Evolutionary conservation across 2,888 invertebrate species (phyloP).

Genomic region (Pemphredon lugubris): DNA sequence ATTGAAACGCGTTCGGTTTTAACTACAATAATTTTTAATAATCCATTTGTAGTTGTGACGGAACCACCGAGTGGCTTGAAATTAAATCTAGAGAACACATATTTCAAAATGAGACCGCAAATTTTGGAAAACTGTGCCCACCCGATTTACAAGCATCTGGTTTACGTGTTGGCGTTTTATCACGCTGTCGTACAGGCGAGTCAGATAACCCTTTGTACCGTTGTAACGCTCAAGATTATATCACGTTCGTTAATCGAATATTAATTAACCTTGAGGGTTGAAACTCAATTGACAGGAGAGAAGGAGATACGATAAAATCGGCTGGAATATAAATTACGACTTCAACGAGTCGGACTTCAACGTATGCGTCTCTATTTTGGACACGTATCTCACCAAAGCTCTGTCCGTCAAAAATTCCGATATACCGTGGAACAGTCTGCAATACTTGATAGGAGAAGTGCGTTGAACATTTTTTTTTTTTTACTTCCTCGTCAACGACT

Average conservation of each 20-base stretch:
- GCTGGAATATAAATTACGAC: constrained; percentile 97
- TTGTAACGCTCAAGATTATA: neutral
- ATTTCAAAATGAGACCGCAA: constrained; percentile 90
- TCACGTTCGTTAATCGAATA: neutral
- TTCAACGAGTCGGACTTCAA: constrained; percentile 96
- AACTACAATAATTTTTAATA: no score
- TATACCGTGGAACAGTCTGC: constrained; percentile 94
- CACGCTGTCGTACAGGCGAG: constrained; percentile 93
- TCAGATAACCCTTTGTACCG: neutral
- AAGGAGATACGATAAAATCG: constrained; percentile 95
- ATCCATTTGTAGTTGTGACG: constrained; percentile 93
- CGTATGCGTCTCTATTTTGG: constrained; percentile 92
- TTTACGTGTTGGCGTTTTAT: constrained; percentile 95
- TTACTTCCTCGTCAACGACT: no score
- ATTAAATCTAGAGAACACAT: constrained; percentile 93
- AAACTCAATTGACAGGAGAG: constrained; percentile 84
- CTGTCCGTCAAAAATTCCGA: constrained; percentile 83
- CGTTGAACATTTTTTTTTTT: constrained; percentile 42
- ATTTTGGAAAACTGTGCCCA: constrained; percentile 89
- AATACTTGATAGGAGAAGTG: constrained; percentile 95
- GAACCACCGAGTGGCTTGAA: constrained; percentile 96
- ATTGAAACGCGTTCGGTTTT: no score
- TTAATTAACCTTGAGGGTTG: neutral
- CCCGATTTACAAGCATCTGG: constrained; percentile 89
- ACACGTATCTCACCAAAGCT: constrained; percentile 91